Evolutionary conservation across 2,113 vertebrate species (phyloP), one percentile per base, ranked within the genome.

Genomic region (Bufo gargarizans): DNA sequence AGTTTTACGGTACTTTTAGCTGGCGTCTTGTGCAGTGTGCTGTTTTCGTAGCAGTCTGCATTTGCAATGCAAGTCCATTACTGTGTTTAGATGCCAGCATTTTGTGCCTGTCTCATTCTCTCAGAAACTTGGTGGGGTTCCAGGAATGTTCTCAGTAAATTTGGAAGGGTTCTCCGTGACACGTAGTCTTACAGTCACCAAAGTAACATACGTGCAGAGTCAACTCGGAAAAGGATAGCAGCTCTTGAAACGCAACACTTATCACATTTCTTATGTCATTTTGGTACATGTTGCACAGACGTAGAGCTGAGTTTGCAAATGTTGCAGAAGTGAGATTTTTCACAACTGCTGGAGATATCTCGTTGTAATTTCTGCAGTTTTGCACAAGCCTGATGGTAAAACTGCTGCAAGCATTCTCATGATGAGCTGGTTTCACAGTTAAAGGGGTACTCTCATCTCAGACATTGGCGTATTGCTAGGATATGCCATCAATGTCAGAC

Each of bases 91-190:
- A 74, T 10, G 78, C 63, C 65, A 72, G 45, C 86, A 71, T 55
- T 71, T 47, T 81, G 56, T 61, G 69, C 22, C 86, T 53, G 77
- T 22, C 77, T 81, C 20, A 10, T 14, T 59, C 65, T 61, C 65
- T 80, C 14, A 82, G 63, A 74, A 53, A 55, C 63, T 12, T 87
- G 78, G 65, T 58, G 22, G 61, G 10, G 50, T 82, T 69, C 78
- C 86, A 61, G 78, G 86, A 82, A 88, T 82, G 86, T 88, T 49
- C 86, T 69, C 78, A 82, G 67, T 59, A 81, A 59, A 50, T 82
- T 49, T 82, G 86, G 78, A 82, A 61, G 58, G 43, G 65, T 74
- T 88, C 63, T 59, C 53, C 22, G 47, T 88, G 65, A 88, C 86
- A 88, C 77, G 78, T 69, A 72, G 74, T 12, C 47, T 14, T 45